Evolutionary conservation across 2,888 invertebrate species (phyloP), one percentile per base, ranked within the genome.

Genomic region (Epinotia ramella): DNA sequence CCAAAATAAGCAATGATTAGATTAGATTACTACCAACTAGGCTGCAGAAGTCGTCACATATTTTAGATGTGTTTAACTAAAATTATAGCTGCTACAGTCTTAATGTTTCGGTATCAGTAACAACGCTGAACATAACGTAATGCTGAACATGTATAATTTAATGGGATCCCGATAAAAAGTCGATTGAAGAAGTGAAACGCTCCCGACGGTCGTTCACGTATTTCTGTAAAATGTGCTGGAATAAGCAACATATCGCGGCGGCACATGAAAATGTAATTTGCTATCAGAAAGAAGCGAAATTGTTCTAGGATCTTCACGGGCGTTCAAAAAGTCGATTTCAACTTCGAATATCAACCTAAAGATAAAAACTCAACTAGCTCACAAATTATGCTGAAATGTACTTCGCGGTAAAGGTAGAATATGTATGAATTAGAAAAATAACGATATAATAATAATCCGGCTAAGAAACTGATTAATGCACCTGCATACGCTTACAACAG

Each of bases 181-280:
- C 70, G 60, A 71, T 75, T 66, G 53, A 60, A 69, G 49, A 60
- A 62, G 18, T 56, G 64, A 75, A 70, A 60, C 59, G 56, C 57
- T 62, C 70, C 44, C 74, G 59, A 20, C 69, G 40, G 11, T 44
- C 49, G 64, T 69, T 70, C 74, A 33, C 70, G 69, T 70, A 75
- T 75, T 70, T 75, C 74, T 65, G 65, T 71, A 75, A 71, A 71
- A 71, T 75, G 60, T 66, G 74, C 69, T 65, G 75, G 64, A 70
- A 75, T 71, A 75, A 75, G 70, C 49, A 71, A 70, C 65, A 70
- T 71, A 59, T 53, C 70, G 75, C 49, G 20, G 69, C 56, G 65
- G 65, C 70, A 56, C 70, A 75, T 75, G 70, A 71, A 75, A 75
- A 75, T 65, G 75, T 75, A 70, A 75, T 75, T 75, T 75, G 75